Base-by-base conservation (phyloP, 1,140 invertebrate species). In the Wiebesia pumilae region DNA sequence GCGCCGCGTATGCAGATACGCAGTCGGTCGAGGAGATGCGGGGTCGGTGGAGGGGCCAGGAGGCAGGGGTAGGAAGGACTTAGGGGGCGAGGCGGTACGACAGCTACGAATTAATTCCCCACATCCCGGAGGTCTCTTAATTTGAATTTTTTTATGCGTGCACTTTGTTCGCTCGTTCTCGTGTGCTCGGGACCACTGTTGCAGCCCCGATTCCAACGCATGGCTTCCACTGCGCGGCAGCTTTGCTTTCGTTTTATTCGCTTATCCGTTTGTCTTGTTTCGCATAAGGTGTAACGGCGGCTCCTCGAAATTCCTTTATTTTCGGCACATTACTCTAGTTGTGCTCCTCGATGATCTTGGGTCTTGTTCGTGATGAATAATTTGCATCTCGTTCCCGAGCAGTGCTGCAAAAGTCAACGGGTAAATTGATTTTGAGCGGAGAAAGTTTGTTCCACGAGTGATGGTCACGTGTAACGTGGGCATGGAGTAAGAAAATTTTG, bases 101-200 rank as follows among this genome's bases (percentile, higher is more conserved):
- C 83, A 87, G 87, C 87, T 85, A 85, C 87, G 83, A 87, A 87
- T 87, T 87, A 87, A 87, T 87, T 85, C 79, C 54, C 77, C 54
- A n/a, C 79, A n/a, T 85, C 51, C 58, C 62, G 87, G 83, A 87
- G 86, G 82, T 87, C 87, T 87, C 83, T 87, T 87, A 87, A 87
- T 87, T 87, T 79, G 38, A 87, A 83, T 83, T 87, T 78, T 86
- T 87, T 83, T 81, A 40, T 67, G 38, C 7, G 27, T 35, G 65
- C 65, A n/a, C 71, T 83, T 47, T 73, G 38, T 58, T 77, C 58
- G 19, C n/a, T 51, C 30, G 19, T 35, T 69, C 24, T 43, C 9
- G 21, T n/a, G 40, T 21, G 21, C 47, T 30, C 14, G 2, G 19
- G 40, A 3, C 30, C 43, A 47, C 43, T 6, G 43, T 47, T 47